phyloP scores from a whole-genome alignment of 2,797 vertebrate genomes.

The Delichon dasypus region DNA sequence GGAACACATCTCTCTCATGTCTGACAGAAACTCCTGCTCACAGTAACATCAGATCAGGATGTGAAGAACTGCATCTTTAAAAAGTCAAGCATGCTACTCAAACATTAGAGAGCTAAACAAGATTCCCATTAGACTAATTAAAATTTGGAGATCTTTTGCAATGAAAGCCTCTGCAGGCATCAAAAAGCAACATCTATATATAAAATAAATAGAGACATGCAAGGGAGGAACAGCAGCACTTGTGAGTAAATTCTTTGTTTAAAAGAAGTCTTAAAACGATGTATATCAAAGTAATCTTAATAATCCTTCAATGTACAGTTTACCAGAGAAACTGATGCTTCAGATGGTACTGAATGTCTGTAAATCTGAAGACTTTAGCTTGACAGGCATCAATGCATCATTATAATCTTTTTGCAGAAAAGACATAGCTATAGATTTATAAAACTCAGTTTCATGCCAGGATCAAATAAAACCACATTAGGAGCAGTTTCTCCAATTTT shows the following conservation, averaged over 20 bases:
- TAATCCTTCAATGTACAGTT: neutral
- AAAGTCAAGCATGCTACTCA: neutral
- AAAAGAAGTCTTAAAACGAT: neutral
- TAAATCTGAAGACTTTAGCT: neutral
- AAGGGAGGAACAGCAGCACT: neutral
- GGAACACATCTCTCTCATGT: neutral
- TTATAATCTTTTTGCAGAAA: neutral
- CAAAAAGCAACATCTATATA: neutral
- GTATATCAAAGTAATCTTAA: neutral
- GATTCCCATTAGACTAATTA: constrained; percentile 34
- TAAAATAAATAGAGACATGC: neutral
- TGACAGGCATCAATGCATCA: neutral
- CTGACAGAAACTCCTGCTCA: neutral
- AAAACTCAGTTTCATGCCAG: neutral
- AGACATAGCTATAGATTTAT: neutral
- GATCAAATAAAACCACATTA: neutral
- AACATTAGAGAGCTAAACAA: neutral
- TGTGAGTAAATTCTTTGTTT: neutral
- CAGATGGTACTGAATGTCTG: neutral
- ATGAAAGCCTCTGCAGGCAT: constrained; percentile 1
- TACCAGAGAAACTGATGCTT: constrained; percentile 1
- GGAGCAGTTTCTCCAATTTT: neutral
- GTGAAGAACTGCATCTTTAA: neutral
- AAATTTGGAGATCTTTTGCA: constrained; percentile 1
- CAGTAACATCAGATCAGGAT: neutral